Evolutionary conservation across 2,113 vertebrate species (phyloP), one percentile per base, ranked within the genome.

Genomic region (Myodes glareolus): DNA sequence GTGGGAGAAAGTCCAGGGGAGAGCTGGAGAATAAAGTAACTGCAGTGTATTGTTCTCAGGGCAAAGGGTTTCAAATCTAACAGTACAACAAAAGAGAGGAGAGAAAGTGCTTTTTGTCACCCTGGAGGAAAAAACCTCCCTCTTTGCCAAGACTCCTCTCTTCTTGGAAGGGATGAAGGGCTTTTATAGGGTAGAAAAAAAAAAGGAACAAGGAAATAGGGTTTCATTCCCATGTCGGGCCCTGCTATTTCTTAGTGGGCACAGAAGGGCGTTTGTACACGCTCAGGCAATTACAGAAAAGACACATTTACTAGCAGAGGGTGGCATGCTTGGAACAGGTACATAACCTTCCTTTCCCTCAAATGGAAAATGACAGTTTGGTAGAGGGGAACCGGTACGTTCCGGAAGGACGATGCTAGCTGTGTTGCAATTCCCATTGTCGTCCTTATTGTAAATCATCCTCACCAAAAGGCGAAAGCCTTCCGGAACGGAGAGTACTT

Each of bases 101-200:
- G 3, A 97, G 52, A 96, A 97, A 92, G 97, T 85, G 63, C 2
- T 82, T 97, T 55, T 92, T 97, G 29, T 96, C 94, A 97, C 82
- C 70, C 91, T 94, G 94, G 92, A 93, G 61, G 88, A 58, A 36
- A 63, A 45, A 63, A 29, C 33, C 68, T 91, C n/a, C 61, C 88
- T 96, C 17, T 82, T 85, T 98, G 96, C 68, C 86, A 91, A 93
- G 93, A 88, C 93, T 93, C 92, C 89, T n/a, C 97, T 96, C 29
- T 98, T 13, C 93, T 98, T 97, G 94, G 89, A 95, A 98, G 95
- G 67, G 0, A 95, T 89, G 75, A 96, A 94, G 95, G 94, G 33
- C 80, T 97, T 98, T 98, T 93, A 87, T 21, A 13, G 92, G 88
- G 77, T 97, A 89, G 61, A 90, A 92, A 70, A 97, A 52, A 96